Evolutionary conservation across 2,797 vertebrate genomes (phyloP).

Genomic region (Lagocephalus sceleratus): DNA sequence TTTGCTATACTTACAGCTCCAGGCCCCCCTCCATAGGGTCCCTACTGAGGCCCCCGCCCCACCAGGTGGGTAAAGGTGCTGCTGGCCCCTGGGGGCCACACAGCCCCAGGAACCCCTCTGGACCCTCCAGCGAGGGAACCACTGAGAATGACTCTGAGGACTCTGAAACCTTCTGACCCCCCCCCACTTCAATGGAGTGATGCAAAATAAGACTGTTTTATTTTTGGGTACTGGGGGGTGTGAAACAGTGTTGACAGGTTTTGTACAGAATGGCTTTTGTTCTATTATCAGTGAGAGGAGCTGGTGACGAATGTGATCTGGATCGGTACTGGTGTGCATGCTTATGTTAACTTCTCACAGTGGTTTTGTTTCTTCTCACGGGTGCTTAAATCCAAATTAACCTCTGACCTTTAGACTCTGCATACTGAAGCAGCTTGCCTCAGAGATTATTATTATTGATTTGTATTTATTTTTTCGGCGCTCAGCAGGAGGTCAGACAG

Average conservation of each 20-base stretch:
- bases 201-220: constrained; percentile 6
- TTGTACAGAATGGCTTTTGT: constrained; percentile 13
- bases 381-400: constrained; percentile 67
- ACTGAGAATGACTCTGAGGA: constrained; percentile 91
- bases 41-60: constrained; percentile 79
- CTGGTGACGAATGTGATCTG: constrained; percentile 5
- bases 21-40: constrained; percentile 87
- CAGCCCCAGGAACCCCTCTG: constrained; percentile 67
- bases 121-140: constrained; percentile 74
- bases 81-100: constrained; percentile 46
- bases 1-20: constrained; percentile 95
- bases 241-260: constrained; percentile 5
- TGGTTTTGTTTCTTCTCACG: constrained; percentile 40
- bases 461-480: constrained; percentile 13
- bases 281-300: background rate
- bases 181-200: constrained; percentile 20
- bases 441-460: constrained; percentile 31
- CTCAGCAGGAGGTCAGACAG: background rate
- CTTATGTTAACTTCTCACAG: constrained; percentile 26
- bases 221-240: constrained; percentile 21
- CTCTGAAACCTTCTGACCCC: constrained; percentile 91
- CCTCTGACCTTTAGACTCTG: constrained; percentile 57
- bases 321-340: constrained; percentile 28
- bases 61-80: constrained; percentile 51
- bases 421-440: constrained; percentile 15